Conservation (phyloP, 2,113 vertebrate genomes). For the Carollia perspicillata region DNA sequence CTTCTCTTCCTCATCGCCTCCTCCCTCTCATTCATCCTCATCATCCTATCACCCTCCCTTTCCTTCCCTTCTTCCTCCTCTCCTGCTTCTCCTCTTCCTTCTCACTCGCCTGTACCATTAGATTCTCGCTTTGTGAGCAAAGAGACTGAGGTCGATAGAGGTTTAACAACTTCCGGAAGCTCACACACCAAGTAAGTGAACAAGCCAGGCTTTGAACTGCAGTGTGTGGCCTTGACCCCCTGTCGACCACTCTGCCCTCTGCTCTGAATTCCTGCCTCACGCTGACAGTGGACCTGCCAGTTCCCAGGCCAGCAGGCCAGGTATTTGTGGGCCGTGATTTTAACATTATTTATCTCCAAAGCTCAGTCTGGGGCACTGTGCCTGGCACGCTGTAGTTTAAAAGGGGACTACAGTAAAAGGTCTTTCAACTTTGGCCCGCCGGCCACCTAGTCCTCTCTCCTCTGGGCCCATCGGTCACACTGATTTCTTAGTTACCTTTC, state of each 20-base stretch:
- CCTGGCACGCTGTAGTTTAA: neutral
- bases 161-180: neutral
- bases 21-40: neutral
- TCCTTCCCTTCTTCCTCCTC: too few relatives aligned
- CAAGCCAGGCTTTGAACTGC: neutral
- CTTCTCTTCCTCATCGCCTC: neutral
- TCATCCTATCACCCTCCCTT: too few relatives aligned
- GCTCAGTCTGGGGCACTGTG: neutral
- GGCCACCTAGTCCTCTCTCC: neutral
- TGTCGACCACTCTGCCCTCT: neutral
- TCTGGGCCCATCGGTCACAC: neutral
- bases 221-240: neutral
- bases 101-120: neutral
- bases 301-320: neutral
- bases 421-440: neutral
- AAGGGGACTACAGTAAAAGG: neutral
- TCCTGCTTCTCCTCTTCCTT: neutral
- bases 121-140: neutral
- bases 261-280: neutral
- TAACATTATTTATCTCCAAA: neutral
- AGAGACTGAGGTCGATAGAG: neutral
- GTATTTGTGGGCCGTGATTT: neutral
- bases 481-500: neutral
- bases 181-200: neutral
- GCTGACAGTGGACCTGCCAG: too few relatives aligned